Evolutionary conservation across 1,140 invertebrate genomes (phyloP), one percentile per base, ranked within the genome.

Genomic region (Aphis craccivora): DNA sequence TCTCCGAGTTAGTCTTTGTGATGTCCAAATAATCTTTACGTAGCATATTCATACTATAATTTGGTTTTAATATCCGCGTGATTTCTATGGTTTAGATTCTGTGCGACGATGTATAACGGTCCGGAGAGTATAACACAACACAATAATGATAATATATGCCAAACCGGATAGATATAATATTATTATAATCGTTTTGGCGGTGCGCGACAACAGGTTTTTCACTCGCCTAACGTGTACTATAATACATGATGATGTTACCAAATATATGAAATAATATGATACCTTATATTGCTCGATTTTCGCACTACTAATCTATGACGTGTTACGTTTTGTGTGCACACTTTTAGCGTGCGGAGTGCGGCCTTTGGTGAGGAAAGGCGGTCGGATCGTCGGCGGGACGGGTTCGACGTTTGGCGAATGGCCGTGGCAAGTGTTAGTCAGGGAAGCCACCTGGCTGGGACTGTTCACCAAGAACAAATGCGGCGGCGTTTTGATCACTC

Each of bases 391-490:
- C 20, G 98, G 98, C 91, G 98, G 98, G 25, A 98, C 98, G 95
- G 97, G 97, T 93, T 97, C 98, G 11, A 96, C 96, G 2, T 98
- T 98, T 94, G 98, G 98, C 14, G 97, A 98, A 95, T 99, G 97
- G 97, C 98, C 98, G 0, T 99, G 98, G 98, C 98, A 99, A 95
- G 98, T 98, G 5, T 95, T 99, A 37, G 97, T 99, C 0, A 96
- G 98, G 91, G 98, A 99, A 95, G 97, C 98, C 14, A 98, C 98
- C 0, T 99, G 98, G 98, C 95, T 99, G 76, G 98, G 98, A 5
- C 96, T 99, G 1, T 98, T 99, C 95, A 98, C 98, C n/a, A 99
- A 99, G 95, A 99, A 99, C 95, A 99, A 99, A 95, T 99, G 98
- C 95, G 98, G 98, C 23, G 98, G 98, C 55, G 98, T 99, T 0